A percentile compares a stretch with the other conserved stretches of the same genome.
phyloP scores from a whole-genome alignment of 2,113 vertebrate species.

The Ailurus styani region DNA sequence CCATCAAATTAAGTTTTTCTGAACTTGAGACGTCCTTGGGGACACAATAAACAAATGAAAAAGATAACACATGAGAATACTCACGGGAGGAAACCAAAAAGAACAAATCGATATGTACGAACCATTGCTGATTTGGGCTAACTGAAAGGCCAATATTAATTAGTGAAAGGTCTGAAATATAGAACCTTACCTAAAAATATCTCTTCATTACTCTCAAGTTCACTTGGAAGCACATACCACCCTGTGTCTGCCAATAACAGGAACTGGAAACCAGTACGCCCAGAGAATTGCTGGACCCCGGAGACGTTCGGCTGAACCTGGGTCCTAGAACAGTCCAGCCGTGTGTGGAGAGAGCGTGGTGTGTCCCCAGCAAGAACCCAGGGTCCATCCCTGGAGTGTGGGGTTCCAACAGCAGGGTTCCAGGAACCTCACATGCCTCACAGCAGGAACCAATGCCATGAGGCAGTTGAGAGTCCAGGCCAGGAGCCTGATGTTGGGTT shows the following conservation, averaged over 20 bases:
- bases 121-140: background rate
- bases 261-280: background rate
- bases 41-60: background rate
- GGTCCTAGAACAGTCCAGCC: background rate
- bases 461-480: too few relatives aligned
- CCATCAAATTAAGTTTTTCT: background rate
- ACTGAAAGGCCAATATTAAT: background rate
- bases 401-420: background rate
- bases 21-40: background rate
- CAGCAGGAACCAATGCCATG: fast-evolving
- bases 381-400: background rate
- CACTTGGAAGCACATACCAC: background rate
- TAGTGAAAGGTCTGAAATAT: background rate
- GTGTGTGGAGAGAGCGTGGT: background rate
- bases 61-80: background rate
- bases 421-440: background rate
- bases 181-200: background rate
- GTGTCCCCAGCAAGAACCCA: background rate
- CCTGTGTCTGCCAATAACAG: background rate
- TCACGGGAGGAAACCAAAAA: background rate
- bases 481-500: background rate
- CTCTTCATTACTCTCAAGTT: background rate
- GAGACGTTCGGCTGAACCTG: background rate
- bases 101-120: background rate
- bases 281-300: background rate